These are phyloP conservation scores for Eulithis testata DNA, from an alignment of 2,888 invertebrate genomes.

Conservation along the genomic window DNA sequence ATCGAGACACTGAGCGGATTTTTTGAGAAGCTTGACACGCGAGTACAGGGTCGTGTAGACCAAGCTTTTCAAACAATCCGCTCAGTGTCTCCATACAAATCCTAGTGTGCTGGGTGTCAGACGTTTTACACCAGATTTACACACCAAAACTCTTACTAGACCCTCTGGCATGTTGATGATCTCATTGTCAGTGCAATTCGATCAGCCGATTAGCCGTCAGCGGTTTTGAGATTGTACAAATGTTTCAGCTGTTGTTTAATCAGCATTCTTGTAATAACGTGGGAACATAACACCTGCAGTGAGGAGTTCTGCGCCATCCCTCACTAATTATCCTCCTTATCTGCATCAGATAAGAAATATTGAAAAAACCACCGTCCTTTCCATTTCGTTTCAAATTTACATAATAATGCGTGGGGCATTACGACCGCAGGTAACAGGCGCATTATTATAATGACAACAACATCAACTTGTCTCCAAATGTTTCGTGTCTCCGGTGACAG, in stretches of 20 bases:
- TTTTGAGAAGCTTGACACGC: no score
- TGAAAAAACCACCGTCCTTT: constrained; percentile 69
- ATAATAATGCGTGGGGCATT: constrained; percentile 80
- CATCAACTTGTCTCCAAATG: constrained; percentile 56
- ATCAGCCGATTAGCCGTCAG: constrained; percentile 6
- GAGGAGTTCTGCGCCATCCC: constrained; percentile 59
- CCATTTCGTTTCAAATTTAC: constrained; percentile 78
- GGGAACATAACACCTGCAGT: constrained; percentile 71
- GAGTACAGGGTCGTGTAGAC: no score
- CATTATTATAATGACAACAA: constrained; percentile 70
- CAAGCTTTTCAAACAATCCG: no score
- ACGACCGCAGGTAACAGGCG: constrained; percentile 70
- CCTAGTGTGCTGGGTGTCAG: no score
- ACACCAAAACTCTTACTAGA: no score
- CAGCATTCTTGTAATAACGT: constrained; percentile 49
- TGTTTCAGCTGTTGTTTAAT: constrained; percentile 21
- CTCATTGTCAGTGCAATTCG: constrained; percentile 5
- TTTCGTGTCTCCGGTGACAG: constrained; percentile 47
- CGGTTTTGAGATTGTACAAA: constrained; percentile 11
- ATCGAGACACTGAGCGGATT: no score
- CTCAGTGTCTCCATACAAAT: no score
- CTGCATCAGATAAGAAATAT: constrained; percentile 75
- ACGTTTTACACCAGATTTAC: no score
- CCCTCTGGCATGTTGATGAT: constrained; percentile 19
- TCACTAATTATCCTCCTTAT: constrained; percentile 78